A percentile compares a stretch with the other conserved stretches of the same genome.
These are phyloP conservation scores for Aphidius colemani DNA, from an alignment of 2,888 invertebrate species.

Conservation along the genomic window DNA sequence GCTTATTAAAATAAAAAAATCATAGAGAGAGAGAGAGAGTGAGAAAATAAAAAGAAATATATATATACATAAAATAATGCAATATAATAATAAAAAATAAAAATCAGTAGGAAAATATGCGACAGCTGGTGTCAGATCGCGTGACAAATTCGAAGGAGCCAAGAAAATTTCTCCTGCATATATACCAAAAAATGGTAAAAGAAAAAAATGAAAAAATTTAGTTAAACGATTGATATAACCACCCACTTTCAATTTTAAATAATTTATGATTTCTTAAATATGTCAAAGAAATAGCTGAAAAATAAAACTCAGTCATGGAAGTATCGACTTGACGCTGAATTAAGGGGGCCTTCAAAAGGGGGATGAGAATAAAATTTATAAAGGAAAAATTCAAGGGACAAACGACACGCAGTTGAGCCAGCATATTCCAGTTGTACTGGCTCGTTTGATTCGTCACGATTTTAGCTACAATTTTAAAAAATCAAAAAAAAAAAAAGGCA, in stretches of 20 bases:
- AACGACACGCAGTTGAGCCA: no score
- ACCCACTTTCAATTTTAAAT: slow-evolving; percentile 11
- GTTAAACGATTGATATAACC: slow-evolving; percentile 10
- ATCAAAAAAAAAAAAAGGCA: no score
- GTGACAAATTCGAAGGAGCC: slow-evolving; percentile 43
- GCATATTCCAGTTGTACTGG: neutral
- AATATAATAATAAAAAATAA: slow-evolving; percentile 16
- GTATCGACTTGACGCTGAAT: neutral
- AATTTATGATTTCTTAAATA: neutral
- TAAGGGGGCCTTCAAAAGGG: no score
- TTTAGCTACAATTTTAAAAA: no score
- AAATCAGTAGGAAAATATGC: slow-evolving; percentile 13
- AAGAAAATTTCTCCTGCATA: slow-evolving; percentile 25
- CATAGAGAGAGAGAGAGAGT: slow-evolving; percentile 20
- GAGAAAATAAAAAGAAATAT: slow-evolving; percentile 12
- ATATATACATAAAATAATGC: slow-evolving; percentile 19
- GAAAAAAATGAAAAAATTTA: slow-evolving; percentile 16
- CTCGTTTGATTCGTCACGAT: slow-evolving; percentile 23
- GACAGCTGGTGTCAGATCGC: slow-evolving; percentile 45
- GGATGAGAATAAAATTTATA: no score
- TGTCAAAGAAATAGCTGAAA: neutral
- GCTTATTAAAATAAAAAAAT: slow-evolving; percentile 43
- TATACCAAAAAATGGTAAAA: slow-evolving; percentile 6
- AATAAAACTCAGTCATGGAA: neutral
- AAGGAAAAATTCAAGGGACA: no score